phyloP scores from a whole-genome alignment of 1,140 invertebrate species.

The Zaprionus gabonicus region DNA sequence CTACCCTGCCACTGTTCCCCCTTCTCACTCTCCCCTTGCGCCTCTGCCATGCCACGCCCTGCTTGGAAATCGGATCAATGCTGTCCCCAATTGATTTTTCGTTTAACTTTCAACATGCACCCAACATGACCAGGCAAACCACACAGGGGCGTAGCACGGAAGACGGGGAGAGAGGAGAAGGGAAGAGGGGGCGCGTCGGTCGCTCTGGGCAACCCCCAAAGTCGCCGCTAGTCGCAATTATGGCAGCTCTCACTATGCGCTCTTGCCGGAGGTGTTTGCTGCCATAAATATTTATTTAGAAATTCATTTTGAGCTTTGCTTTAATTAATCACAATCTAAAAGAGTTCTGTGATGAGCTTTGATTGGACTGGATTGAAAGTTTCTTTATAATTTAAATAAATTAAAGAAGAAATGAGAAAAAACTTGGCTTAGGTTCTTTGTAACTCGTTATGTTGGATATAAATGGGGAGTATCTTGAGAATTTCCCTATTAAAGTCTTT shows the following conservation, averaged over 20 bases:
- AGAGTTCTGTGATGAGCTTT: neutral
- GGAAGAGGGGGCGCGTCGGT: neutral
- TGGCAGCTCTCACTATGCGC: neutral
- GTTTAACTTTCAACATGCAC: constrained; percentile 80
- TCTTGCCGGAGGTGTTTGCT: neutral
- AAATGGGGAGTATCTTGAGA: neutral
- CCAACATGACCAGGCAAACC: constrained; percentile 13
- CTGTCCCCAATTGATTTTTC: constrained; percentile 80
- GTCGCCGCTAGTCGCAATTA: neutral
- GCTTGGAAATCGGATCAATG: constrained; percentile 68
- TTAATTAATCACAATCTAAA: neutral
- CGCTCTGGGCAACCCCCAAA: constrained; percentile 39
- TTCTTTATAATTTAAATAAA: neutral
- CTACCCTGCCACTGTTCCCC: neutral
- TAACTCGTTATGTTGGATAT: neutral
- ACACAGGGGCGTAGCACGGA: neutral
- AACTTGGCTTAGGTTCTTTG: neutral
- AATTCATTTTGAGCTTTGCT: neutral
- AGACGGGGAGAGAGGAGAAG: too few relatives aligned
- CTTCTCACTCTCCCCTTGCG: neutral
- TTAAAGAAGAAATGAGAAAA: neutral
- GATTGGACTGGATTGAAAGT: neutral
- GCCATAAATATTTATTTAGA: constrained; percentile 2
- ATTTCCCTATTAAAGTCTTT: neutral
- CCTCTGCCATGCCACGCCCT: constrained; percentile 35